A percentile compares a stretch with the other conserved stretches of the same genome.
Conservation (phyloP, 2,113 vertebrate species). For the Illadopsis cleaveri region DNA sequence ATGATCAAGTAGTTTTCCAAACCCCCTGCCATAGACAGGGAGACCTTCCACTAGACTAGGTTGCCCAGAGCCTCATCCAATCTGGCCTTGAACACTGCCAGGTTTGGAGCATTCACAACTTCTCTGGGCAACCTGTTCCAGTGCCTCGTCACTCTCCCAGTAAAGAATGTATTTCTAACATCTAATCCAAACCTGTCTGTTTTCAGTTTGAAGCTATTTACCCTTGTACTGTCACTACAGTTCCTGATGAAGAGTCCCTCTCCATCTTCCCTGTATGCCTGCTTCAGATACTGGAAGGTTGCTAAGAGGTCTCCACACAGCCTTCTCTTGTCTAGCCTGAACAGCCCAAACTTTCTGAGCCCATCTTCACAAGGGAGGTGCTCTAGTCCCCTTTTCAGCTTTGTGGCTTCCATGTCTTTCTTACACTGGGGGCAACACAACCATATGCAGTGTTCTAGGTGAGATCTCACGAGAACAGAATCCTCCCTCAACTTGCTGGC, state of each 20-base stretch:
- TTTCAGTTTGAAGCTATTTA: neutral
- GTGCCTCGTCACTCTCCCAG: neutral
- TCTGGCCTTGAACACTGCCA: neutral
- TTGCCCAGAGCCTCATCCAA: neutral
- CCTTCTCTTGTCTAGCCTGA: neutral
- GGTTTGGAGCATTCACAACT: neutral
- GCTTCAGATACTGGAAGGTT: neutral
- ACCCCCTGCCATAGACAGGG: neutral
- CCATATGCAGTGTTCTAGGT: neutral
- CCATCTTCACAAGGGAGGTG: neutral
- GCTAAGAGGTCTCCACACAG: neutral
- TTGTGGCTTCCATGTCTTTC: neutral
- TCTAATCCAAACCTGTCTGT: neutral
- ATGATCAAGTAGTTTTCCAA: neutral
- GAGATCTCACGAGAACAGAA: neutral
- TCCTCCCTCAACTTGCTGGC: accelerated
- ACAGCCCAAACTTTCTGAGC: neutral
- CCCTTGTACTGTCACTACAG: neutral
- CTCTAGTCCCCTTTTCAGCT: neutral
- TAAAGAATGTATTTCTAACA: neutral
- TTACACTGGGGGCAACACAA: neutral
- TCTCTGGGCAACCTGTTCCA: neutral
- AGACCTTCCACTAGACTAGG: neutral
- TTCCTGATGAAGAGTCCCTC: neutral
- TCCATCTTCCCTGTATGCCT: neutral